Evolutionary conservation across 2,888 invertebrate genomes (phyloP), one percentile per base, ranked within the genome.

Genomic region (Sericinus montela): DNA sequence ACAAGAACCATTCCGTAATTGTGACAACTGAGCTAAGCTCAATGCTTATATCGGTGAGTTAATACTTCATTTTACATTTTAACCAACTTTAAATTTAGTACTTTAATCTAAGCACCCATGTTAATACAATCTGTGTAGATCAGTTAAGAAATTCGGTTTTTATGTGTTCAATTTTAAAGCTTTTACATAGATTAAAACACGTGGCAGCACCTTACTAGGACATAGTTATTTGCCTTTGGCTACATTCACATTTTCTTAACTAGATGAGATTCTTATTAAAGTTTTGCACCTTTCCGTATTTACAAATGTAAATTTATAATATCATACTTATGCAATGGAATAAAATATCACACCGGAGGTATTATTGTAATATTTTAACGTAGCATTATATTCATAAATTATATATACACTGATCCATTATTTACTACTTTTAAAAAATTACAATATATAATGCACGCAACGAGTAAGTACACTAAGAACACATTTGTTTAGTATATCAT

Each of bases 141-240:
- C 45, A 32, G 15, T 45, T 41, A 45, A 10, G 23, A 50, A 76
- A 75, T 75, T 78, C 69, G 72, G 73, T 71, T 79, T 75, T 60
- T 63, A 65, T 63, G 57, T 63, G 61, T 67, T 52, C 13, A 65
- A 62, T 57, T 65, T 79, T 84, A 81, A 82, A 80, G 78, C 80
- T 80, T 73, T 70, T 72, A 72, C 69, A 75, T 60, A 51, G 70
- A 70, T 66, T 67, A 75, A 72, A 70, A 74, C 69, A 59, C 68
- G 65, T 64, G 68, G 76, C 80, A 87, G 82, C 85, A 87, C 84
- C 84, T 80, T 74, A 67, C 72, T 67, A 69, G 80, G 73, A 80
- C 74, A 72, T 74, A 67, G 58, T 68, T 67, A 71, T 45, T 72
- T 76, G 84, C 85, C 86, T 86, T 85, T 83, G 85, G 85, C 85